Evolutionary conservation across 2,113 vertebrate genomes (phyloP).

Genomic region (Otus sunia): DNA sequence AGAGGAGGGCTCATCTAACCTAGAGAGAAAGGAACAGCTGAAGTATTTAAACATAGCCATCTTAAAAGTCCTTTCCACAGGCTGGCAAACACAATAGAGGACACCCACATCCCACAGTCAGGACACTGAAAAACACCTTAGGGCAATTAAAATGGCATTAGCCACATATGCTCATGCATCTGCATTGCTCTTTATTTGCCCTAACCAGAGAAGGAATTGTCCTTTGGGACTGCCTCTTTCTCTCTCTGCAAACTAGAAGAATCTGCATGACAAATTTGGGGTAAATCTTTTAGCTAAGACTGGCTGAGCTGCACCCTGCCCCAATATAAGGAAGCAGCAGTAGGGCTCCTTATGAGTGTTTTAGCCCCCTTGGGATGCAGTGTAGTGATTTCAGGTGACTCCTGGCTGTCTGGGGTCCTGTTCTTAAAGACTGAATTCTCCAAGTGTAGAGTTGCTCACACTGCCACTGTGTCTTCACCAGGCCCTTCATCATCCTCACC

Average conservation of each 20-base stretch:
- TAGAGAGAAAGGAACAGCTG: neutral
- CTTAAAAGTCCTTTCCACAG: neutral
- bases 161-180: neutral
- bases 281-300: neutral
- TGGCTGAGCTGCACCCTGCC: neutral
- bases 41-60: neutral
- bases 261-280: neutral
- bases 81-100: neutral
- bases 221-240: neutral
- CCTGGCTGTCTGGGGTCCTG: fast-evolving
- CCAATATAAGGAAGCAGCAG: neutral
- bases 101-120: neutral
- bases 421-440: neutral
- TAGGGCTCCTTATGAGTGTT: neutral
- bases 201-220: neutral
- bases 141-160: neutral
- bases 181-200: neutral
- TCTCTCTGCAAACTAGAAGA: neutral
- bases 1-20: neutral
- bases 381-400: neutral
- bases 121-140: neutral
- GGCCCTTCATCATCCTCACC: neutral
- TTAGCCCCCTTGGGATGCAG: neutral
- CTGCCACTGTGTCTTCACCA: neutral
- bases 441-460: neutral